These are phyloP conservation scores for Caenorhabditis remanei DNA, from an alignment of 1,140 invertebrate genomes.

Conservation along the genomic window DNA sequence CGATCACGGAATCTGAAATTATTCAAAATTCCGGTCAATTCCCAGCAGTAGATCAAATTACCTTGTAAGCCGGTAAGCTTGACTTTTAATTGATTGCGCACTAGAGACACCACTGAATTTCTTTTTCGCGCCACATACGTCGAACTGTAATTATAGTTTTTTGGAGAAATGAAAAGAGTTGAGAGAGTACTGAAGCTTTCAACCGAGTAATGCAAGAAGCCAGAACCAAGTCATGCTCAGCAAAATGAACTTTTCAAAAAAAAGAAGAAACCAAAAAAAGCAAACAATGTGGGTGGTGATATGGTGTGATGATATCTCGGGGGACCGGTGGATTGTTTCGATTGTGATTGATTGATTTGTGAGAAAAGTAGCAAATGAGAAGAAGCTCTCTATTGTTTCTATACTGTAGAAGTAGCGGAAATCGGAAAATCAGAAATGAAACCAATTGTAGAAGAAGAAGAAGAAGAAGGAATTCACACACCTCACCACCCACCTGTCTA, in stretches of 20 bases:
- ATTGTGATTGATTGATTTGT: too few species aligned
- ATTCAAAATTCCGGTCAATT: background rate
- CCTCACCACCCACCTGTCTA: conserved; percentile 45
- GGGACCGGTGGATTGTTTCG: too few species aligned
- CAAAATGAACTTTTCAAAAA: background rate
- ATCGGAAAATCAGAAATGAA: background rate
- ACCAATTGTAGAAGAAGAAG: background rate
- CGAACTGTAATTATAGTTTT: conserved; percentile 21
- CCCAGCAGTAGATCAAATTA: background rate
- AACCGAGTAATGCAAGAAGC: too few species aligned
- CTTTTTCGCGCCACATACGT: conserved; percentile 36
- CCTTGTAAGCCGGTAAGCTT: conserved; percentile 51
- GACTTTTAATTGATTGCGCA: conserved; percentile 51
- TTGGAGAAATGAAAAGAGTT: too few species aligned
- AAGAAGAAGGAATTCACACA: background rate
- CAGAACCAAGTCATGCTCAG: background rate
- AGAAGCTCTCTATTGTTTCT: background rate
- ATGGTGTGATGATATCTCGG: background rate
- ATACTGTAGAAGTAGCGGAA: conserved; percentile 14
- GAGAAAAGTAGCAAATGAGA: background rate
- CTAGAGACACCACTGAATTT: conserved; percentile 52
- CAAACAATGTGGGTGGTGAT: conserved; percentile 10
- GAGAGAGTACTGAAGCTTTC: background rate
- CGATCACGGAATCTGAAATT: conserved; percentile 37
- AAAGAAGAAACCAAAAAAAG: background rate